Evolutionary conservation across 1,140 invertebrate species (phyloP), one percentile per base, ranked within the genome.

Genomic region (Drosophila aff.): DNA sequence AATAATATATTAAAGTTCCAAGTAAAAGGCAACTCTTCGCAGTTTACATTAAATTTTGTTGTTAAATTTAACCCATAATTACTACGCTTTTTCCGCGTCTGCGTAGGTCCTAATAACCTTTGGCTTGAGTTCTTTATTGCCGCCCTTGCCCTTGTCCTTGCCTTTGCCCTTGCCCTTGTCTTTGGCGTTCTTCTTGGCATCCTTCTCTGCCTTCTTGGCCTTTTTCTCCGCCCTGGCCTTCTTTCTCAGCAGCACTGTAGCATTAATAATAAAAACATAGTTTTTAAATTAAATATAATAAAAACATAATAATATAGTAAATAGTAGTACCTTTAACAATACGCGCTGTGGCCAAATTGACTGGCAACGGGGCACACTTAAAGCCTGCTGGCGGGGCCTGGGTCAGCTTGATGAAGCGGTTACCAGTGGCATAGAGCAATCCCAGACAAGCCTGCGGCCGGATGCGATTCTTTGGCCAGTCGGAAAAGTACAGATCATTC

Each of bases 361-460:
- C 76, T 0, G 85, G 85, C 44, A 90, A 1, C 9, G 85, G 85
- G 0, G 85, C 85, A 50, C 85, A 90, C 52, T 90, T 90, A 10
- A 90, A 90, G 11, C 72, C 76, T 8, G 67, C 67, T 4, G 85
- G 85, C 0, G 75, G 78, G 0, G 85, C 85, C 46, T 16, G 59
- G 26, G 61, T 58, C 1, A 90, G 40, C 4, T 43, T 68, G 9
- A 90, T 85, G 28, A 82, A 90, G 0, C 85, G 81, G 50, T 63
- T 57, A 1, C 85, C 85, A 0, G 81, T 90, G 23, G 85, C 72
- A 47, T 90, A 90, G n/a, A 90, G 72, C 76, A 90, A 52, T 2
- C 86, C 86, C 47, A 90, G 59, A 26, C 85, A 90, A 18, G 85
- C 85, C 40, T 90, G 86, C 2, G 71, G 46, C 2, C 85, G 85